These are phyloP conservation scores for Bombycilla garrulus DNA, from an alignment of 2,113 vertebrate species.

Conservation along the genomic window DNA sequence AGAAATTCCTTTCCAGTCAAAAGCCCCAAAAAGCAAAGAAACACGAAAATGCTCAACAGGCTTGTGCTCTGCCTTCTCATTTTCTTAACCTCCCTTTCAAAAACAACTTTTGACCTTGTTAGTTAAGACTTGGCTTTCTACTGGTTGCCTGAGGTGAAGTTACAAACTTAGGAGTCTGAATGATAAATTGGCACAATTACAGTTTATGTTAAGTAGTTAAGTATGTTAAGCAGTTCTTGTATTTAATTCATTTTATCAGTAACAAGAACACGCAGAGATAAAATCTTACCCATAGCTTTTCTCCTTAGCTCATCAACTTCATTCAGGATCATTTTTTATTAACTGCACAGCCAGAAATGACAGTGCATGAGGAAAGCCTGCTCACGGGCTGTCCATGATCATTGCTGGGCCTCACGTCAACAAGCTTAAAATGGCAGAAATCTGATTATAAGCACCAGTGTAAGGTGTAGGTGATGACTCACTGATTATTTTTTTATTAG, in stretches of 20 bases:
- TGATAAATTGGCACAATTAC: not conserved
- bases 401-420: not conserved
- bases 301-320: not conserved
- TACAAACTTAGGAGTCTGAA: not conserved
- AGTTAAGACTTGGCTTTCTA: not conserved
- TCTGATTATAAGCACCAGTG: not conserved
- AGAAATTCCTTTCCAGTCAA: not conserved
- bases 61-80: not conserved
- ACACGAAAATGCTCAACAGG: not conserved
- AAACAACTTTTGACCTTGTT: not conserved
- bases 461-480: not conserved
- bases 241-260: not conserved
- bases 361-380: not conserved
- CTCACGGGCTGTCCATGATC: not conserved
- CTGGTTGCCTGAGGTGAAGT: not conserved
- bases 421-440: not conserved
- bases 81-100: not conserved
- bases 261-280: not conserved
- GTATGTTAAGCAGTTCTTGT: not conserved
- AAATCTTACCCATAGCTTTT: not conserved
- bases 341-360: not conserved
- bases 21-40: not conserved
- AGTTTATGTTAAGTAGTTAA: too few species aligned
- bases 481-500: not conserved
- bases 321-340: not conserved